A percentile compares a stretch with the other conserved stretches of the same genome.
Evolutionary conservation across 2,113 vertebrate genomes (phyloP).

Genomic region (Tyrannus savana): DNA sequence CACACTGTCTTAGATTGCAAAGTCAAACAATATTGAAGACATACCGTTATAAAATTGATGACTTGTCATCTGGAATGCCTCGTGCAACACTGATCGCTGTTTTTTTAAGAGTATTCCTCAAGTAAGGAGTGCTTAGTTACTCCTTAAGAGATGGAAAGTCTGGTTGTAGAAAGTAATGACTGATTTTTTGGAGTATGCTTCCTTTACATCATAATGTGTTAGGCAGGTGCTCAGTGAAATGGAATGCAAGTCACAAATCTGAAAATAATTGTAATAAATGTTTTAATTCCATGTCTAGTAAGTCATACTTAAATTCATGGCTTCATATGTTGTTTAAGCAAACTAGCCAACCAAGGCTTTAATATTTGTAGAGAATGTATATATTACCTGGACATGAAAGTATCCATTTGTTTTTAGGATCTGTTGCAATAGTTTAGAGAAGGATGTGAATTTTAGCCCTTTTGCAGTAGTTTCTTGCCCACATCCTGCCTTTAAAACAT

Average conservation of each 20-base stretch:
- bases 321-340: not conserved
- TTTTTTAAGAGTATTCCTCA: not conserved
- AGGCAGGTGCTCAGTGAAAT: not conserved
- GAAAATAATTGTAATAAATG: not conserved
- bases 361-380: not conserved
- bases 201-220: not conserved
- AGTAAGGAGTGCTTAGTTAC: not conserved
- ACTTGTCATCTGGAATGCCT: not conserved
- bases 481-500: not conserved
- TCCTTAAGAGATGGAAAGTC: not conserved
- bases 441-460: not conserved
- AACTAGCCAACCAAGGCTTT: not conserved
- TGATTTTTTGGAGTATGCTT: not conserved
- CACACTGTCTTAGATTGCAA: not conserved
- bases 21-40: not conserved
- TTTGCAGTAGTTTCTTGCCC: not conserved
- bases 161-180: not conserved
- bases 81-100: accelerated
- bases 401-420: not conserved
- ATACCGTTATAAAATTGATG: not conserved
- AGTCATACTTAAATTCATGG: not conserved
- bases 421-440: not conserved
- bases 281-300: not conserved
- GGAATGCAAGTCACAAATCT: not conserved
- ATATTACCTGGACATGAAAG: not conserved